Base-by-base conservation (phyloP, 2,888 invertebrate species). In the Entomobrya proxima region DNA sequence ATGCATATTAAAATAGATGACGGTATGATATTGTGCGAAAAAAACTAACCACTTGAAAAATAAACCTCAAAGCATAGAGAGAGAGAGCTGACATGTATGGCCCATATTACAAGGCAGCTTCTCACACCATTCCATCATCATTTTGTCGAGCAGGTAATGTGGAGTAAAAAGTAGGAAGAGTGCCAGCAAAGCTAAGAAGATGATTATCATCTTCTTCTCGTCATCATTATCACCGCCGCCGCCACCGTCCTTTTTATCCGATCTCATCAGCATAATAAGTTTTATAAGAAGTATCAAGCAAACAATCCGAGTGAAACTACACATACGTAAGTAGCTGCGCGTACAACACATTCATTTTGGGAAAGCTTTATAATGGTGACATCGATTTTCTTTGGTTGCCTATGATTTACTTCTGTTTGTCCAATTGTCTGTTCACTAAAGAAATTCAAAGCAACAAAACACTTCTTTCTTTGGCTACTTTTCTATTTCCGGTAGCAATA, bases 1-100 rank as follows among this genome's bases (percentile, higher is more conserved):
- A 81, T 81, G 74, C 81, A 81, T 55, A 74, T 64, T 61, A 61
- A 78, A 78, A 44, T 72, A 55, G 61, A 78, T 78, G 77, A 78
- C 58, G 77, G 50, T n/a, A 74, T 40, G 72, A 81, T 80, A 40
- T 50, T 76, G 67, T 44, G 67, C 67, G 27, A 67, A 67, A 67
- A 40, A 40, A 2, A 37, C 24, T 67, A 40, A 24, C 67, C 35
- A 30, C 9, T 24, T 5, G 15, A 32, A 2, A n/a, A 32, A 32
- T n/a, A 47, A 13, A 13, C 2, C n/a, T n/a, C n/a, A 15, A 47
- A 47, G 15, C 13, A 47, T 3, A 47, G 5, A 7, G 13, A 15
- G 15, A 47, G 40, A 67, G 37, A 40, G 15, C 37, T 64, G 64
- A 35, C 35, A 64, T n/a, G n/a, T n/a, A n/a, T 64, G 64, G 35